These are phyloP conservation scores for Parasteatoda lunata DNA, from an alignment of 2,888 invertebrate species.

Conservation along the genomic window DNA sequence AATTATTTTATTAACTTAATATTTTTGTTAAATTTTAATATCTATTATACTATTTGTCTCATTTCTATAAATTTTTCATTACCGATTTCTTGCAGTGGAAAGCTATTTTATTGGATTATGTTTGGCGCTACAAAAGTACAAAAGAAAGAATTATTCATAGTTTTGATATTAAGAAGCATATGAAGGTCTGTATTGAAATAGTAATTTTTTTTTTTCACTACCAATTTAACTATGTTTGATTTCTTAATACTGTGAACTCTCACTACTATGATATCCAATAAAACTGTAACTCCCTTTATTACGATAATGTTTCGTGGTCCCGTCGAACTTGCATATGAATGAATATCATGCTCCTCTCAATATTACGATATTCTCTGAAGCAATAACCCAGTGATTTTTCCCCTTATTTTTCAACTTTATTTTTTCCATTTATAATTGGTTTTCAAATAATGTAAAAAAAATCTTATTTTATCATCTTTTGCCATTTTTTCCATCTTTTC, in stretches of 20 bases:
- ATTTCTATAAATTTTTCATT: not conserved
- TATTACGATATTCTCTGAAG: too few species aligned
- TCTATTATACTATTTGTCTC: not conserved
- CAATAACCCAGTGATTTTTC: too few species aligned
- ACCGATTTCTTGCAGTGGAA: slow-evolving; percentile 76
- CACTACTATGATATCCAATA: not conserved
- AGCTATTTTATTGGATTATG: slow-evolving; percentile 84
- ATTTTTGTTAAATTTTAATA: not conserved
- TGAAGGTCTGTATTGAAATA: slow-evolving; percentile 36
- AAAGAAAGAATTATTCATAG: slow-evolving; percentile 80
- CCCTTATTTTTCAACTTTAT: too few species aligned
- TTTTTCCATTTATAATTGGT: too few species aligned
- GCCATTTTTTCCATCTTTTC: too few species aligned
- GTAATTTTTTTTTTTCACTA: not conserved
- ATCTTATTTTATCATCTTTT: too few species aligned
- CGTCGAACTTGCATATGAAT: too few species aligned
- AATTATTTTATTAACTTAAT: slow-evolving; percentile 8
- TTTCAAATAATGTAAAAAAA: too few species aligned
- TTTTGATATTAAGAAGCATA: slow-evolving; percentile 60
- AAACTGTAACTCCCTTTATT: too few species aligned
- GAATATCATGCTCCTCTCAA: too few species aligned
- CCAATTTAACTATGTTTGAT: not conserved
- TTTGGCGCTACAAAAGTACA: slow-evolving; percentile 83
- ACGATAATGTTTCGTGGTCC: too few species aligned
- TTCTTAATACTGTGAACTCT: not conserved